Base-by-base conservation (phyloP, 92 coral and sea anemone species). In the Porites evermanni region DNA sequence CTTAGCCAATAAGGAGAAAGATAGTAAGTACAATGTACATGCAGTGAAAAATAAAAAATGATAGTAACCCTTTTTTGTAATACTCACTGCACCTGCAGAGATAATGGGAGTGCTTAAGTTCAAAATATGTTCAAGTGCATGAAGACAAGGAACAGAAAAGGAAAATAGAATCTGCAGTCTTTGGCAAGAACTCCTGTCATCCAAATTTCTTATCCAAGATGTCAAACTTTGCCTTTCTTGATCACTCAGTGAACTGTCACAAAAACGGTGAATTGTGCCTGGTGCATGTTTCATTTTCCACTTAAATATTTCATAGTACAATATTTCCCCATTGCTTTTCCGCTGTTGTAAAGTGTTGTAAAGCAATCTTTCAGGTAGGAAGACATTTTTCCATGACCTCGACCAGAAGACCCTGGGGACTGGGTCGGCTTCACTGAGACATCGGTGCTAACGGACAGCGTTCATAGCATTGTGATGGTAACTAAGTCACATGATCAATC, bases 41-140 rank as follows among this genome's bases (percentile, higher is more conserved):
- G 60, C 60, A 13, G 3, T 13, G 60, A 54, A 54, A 56, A 11
- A 11, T 56, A 11, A 10, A 56, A 56, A 3, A 17, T 8, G 3
- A 11, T 12, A 11, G 16, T 56, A 11, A 56, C 61, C 61, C 61
- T 70, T 29, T 11, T 24, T 12, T 50, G 19, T 71, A 58, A 70
- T 82, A 82, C 98, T 95, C 87, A 95, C 98, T 24, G 98, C 97
- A 68, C 97, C 98, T 83, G 94, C 98, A 50, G 98, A 95, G 82
- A 93, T 88, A 8, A 95, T 67, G 13, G 97, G 91, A 68, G 53
- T 60, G 21, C 81, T 77, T 17, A 95, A 78, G 56, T 63, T 73
- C 12, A 84, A 3, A 50, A 95, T 89, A 56, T 82, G 89, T n/a
- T 94, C 92, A 66, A 95, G 80, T n/a, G 95, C 93, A 14, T 81